A percentile compares a stretch with the other conserved stretches of the same genome.
Conservation (phyloP, 2,888 invertebrate species). For the Meteorus cinctellus region DNA sequence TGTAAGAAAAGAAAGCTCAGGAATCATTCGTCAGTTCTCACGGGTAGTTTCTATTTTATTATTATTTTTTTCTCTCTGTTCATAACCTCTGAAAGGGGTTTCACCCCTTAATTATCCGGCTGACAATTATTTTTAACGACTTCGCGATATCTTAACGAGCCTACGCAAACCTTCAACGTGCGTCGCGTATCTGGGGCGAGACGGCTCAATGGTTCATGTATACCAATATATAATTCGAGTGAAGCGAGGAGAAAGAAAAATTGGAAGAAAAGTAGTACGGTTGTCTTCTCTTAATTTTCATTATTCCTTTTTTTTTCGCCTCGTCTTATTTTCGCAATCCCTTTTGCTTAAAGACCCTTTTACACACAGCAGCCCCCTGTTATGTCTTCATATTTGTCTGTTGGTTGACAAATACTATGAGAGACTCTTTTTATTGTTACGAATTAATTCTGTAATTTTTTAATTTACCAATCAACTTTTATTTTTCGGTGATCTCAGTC, state of each 20-base stretch:
- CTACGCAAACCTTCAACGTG: conserved; percentile 63
- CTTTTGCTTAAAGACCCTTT: conserved; percentile 21
- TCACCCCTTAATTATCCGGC: conserved; percentile 70
- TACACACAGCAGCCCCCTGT: background rate
- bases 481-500: background rate
- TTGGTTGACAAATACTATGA: background rate
- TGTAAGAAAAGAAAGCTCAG: conserved; percentile 54
- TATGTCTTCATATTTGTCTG: background rate
- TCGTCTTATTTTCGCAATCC: conserved; percentile 15
- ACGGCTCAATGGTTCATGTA: conserved; percentile 39
- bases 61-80: conserved; percentile 43
- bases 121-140: conserved; percentile 73
- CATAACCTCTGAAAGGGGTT: conserved; percentile 47
- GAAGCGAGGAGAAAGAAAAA: background rate
- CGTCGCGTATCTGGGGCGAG: conserved; percentile 52
- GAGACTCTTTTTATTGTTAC: background rate
- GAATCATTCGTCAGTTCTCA: conserved; percentile 52
- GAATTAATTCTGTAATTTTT: conserved; percentile 3
- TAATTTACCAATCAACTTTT: background rate
- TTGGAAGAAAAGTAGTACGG: conserved; percentile 31
- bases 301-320: conserved; percentile 20
- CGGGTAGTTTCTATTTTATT: conserved; percentile 36
- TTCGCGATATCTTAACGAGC: conserved; percentile 68
- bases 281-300: conserved; percentile 49
- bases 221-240: background rate